phyloP scores from a whole-genome alignment of 2,888 invertebrate species.

The Limenitis camilla region DNA sequence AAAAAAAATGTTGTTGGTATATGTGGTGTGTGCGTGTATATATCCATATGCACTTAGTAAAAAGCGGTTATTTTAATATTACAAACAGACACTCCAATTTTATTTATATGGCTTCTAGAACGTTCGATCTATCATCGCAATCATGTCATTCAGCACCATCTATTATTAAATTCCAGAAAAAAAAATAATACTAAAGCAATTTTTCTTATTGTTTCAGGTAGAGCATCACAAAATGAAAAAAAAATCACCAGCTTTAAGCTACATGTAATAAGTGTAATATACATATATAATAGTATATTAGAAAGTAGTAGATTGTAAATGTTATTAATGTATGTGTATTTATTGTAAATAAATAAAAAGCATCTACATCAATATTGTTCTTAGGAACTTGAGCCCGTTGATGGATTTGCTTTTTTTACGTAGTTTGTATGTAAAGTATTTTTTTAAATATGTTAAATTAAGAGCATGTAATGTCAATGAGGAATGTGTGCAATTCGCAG shows the following conservation, averaged over 20 bases:
- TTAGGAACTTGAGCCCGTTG: conserved; percentile 65
- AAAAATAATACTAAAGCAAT: background rate
- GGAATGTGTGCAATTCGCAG: conserved; percentile 54
- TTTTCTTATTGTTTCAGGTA: conserved; percentile 10
- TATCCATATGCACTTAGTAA: too few relatives aligned
- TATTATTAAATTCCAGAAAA: background rate
- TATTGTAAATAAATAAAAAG: conserved; percentile 38
- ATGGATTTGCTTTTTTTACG: conserved; percentile 52
- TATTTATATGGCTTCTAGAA: too few relatives aligned
- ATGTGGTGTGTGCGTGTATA: too few relatives aligned
- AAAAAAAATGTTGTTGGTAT: too few relatives aligned
- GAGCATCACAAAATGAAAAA: background rate
- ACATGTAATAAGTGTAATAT: background rate
- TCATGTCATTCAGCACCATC: background rate
- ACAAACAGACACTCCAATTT: too few relatives aligned
- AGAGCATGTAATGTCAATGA: conserved; percentile 55
- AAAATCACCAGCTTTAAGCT: conserved; percentile 6
- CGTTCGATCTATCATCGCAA: background rate
- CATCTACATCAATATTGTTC: conserved; percentile 55
- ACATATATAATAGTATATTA: too few relatives aligned
- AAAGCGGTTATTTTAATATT: too few relatives aligned
- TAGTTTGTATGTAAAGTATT: conserved; percentile 29
- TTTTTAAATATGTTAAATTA: conserved; percentile 30
- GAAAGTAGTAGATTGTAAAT: conserved; percentile 34
- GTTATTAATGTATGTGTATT: conserved; percentile 46